A percentile compares a stretch with the other conserved stretches of the same genome.
These are phyloP conservation scores for Thomomys bottae DNA, from an alignment of 2,113 vertebrate genomes.

Conservation along the genomic window DNA sequence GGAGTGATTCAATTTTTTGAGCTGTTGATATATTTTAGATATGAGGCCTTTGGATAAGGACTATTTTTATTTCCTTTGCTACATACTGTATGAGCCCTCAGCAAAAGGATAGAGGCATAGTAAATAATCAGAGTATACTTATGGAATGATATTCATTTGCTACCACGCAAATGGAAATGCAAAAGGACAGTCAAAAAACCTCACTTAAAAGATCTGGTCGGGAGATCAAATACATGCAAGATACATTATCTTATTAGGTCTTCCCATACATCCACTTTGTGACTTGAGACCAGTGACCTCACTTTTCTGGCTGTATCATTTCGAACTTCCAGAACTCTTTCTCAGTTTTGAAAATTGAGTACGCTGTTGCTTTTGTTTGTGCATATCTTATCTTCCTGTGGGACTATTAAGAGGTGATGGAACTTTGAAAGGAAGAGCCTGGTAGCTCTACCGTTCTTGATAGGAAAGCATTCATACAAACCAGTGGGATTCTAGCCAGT, in stretches of 20 bases:
- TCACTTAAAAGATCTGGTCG: background rate
- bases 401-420: too few relatives aligned
- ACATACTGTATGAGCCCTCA: background rate
- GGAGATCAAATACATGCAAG: background rate
- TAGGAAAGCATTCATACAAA: background rate
- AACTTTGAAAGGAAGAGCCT: background rate
- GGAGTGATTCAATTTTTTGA: too few relatives aligned
- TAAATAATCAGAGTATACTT: constrained; percentile 10
- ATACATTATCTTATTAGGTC: too few relatives aligned
- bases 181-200: background rate
- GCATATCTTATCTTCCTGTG: background rate
- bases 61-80: constrained; percentile 25
- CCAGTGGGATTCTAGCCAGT: background rate
- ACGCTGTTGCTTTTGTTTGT: background rate
- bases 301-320: background rate
- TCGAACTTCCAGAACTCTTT: background rate
- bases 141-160: background rate
- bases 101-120: background rate
- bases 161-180: background rate
- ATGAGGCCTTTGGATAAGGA: too few relatives aligned
- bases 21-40: too few relatives aligned
- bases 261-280: background rate
- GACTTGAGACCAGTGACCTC: background rate
- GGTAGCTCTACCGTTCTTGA: too few relatives aligned
- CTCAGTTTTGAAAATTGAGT: constrained; percentile 1